These are phyloP conservation scores for Pachypsylla venusta DNA, from an alignment of 1,140 invertebrate species.

Conservation along the genomic window DNA sequence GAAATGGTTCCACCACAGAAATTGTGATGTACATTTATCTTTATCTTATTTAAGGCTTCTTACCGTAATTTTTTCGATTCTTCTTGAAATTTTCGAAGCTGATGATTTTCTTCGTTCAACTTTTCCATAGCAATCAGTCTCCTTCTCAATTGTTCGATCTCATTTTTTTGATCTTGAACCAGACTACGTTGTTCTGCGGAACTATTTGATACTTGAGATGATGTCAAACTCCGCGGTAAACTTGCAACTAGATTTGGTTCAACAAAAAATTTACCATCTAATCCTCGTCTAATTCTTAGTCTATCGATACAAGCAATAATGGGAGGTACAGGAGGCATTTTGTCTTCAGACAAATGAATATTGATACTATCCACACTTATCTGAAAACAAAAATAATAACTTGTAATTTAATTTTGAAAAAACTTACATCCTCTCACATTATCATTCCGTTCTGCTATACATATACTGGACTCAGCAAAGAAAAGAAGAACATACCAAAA, in stretches of 20 bases:
- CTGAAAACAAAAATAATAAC: too few relatives aligned
- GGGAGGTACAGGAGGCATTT: constrained; percentile 62
- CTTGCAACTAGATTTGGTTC: constrained; percentile 33
- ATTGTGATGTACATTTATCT: too few relatives aligned
- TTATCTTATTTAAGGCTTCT: too few relatives aligned
- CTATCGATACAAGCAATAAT: constrained; percentile 57
- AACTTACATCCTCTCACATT: too few relatives aligned
- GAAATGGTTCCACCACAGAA: too few relatives aligned
- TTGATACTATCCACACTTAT: constrained; percentile 43
- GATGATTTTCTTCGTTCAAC: constrained; percentile 44
- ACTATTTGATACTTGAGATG: not conserved
- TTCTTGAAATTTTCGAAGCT: constrained; percentile 40
- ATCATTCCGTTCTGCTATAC: too few relatives aligned
- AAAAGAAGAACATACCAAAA: constrained; percentile 14
- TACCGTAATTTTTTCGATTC: constrained; percentile 40
- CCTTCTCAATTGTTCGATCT: constrained; percentile 47
- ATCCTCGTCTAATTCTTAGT: constrained; percentile 47
- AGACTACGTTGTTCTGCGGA: not conserved
- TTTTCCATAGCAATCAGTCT: constrained; percentile 42
- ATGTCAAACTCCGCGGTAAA: not conserved
- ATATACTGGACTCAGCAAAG: too few relatives aligned
- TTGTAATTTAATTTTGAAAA: too few relatives aligned
- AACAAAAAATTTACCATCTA: constrained; percentile 53
- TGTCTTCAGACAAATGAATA: constrained; percentile 56
- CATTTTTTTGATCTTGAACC: constrained; percentile 25